Evolutionary conservation across 64 coral and sea anemone genomes (phyloP).

Genomic region (Dendronephthya gigantea): DNA sequence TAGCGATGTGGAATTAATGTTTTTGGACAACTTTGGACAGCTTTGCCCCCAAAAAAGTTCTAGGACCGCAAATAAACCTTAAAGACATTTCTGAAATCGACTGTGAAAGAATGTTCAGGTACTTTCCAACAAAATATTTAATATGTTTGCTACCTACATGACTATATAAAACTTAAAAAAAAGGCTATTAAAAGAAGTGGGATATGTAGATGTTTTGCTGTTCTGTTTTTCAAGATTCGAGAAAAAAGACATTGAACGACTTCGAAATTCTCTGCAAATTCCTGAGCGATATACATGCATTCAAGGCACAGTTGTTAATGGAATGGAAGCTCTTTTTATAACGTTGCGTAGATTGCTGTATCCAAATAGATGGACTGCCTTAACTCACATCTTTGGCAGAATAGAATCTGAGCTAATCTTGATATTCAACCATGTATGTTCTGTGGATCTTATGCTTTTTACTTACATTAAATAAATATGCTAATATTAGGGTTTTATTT

Average conservation of each 20-base stretch:
- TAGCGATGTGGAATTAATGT: not conserved
- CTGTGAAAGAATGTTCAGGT: slow-evolving; percentile 18
- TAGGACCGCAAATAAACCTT: not conserved
- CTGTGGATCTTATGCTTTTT: not conserved
- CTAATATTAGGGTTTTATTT: too few species aligned
- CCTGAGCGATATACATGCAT: slow-evolving; percentile 15
- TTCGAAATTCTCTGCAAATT: slow-evolving; percentile 17
- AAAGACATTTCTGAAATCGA: slow-evolving; percentile 13
- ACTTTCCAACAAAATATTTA: not conserved
- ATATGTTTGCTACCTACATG: too few species aligned
- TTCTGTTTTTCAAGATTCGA: slow-evolving; percentile 14
- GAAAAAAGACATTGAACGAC: slow-evolving; percentile 41
- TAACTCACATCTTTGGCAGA: not conserved
- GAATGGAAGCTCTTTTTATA: slow-evolving; percentile 29
- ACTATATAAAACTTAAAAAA: too few species aligned
- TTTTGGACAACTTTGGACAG: not conserved
- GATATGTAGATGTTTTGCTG: too few species aligned
- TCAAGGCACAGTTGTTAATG: slow-evolving; percentile 3
- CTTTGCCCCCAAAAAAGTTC: not conserved
- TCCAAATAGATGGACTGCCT: slow-evolving; percentile 10
- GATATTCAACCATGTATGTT: slow-evolving; percentile 17
- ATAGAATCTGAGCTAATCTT: slow-evolving; percentile 1
- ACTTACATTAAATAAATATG: not conserved
- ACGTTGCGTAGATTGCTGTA: not conserved
- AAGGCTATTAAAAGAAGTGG: too few species aligned